phyloP scores from a whole-genome alignment of 1,140 invertebrate genomes.

The Caenorhabditis briggsae region DNA sequence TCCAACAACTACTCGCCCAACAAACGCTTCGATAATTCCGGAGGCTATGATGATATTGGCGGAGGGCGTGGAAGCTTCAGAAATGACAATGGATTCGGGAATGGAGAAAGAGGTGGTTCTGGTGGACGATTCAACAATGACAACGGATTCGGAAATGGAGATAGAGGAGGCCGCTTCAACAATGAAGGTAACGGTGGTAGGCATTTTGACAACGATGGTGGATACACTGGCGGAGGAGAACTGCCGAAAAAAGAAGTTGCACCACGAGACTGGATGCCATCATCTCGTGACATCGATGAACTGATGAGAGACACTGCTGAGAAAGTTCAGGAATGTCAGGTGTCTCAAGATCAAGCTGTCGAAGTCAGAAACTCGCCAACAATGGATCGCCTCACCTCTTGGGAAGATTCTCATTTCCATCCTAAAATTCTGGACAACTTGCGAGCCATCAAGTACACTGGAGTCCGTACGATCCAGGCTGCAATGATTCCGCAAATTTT shows the following conservation, averaged over 20 bases:
- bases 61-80: no score
- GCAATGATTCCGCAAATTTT: conserved; percentile 71
- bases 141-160: conserved; percentile 2
- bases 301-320: not conserved
- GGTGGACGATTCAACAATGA: not conserved
- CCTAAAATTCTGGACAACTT: not conserved
- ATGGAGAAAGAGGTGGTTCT: no score
- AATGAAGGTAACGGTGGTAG: no score
- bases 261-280: not conserved
- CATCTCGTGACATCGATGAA: not conserved
- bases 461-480: conserved; percentile 11
- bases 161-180: no score
- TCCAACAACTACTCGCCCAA: no score
- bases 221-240: not conserved
- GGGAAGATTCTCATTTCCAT: not conserved
- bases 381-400: not conserved
- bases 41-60: no score
- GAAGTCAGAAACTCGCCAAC: conserved; percentile 6
- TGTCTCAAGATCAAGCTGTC: not conserved
- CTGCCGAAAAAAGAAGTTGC: not conserved
- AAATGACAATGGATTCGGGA: no score
- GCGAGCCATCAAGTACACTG: not conserved
- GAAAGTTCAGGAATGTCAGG: not conserved
- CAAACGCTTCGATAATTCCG: no score
- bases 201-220: not conserved